These are phyloP conservation scores for Bufotes viridis DNA, from an alignment of 2,797 vertebrate genomes.

Conservation along the genomic window DNA sequence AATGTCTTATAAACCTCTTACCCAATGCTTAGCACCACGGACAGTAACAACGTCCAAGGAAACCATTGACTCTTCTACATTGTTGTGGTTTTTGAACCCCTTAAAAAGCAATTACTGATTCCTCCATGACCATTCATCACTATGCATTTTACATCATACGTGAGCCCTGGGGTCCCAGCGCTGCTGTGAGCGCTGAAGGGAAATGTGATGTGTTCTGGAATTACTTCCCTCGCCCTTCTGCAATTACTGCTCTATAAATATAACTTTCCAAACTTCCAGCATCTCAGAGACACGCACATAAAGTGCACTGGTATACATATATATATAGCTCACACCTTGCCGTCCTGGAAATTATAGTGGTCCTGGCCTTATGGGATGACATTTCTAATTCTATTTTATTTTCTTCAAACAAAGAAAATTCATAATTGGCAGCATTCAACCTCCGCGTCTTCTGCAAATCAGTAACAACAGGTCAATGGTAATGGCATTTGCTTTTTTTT, in stretches of 20 bases:
- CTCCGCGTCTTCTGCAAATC: slow-evolving; percentile 23
- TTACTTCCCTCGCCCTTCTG: slow-evolving; percentile 30
- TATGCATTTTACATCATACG: neutral
- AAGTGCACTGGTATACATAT: neutral
- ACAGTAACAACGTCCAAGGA: neutral
- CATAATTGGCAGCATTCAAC: neutral
- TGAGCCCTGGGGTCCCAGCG: slow-evolving; percentile 10
- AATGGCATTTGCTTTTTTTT: slow-evolving; percentile 8
- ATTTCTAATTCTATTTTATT: slow-evolving; percentile 30
- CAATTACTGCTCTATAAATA: slow-evolving; percentile 43
- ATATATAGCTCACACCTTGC: slow-evolving; percentile 34
- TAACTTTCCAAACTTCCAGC: slow-evolving; percentile 34
- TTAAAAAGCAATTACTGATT: slow-evolving; percentile 10
- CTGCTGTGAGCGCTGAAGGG: slow-evolving; percentile 26
- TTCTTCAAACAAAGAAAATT: neutral
- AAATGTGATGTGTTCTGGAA: slow-evolving; percentile 20
- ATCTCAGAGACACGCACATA: slow-evolving; percentile 35
- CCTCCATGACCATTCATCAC: neutral
- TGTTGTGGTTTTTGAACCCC: slow-evolving; percentile 16
- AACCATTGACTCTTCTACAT: neutral
- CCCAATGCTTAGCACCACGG: slow-evolving; percentile 1
- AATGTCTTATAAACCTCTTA: slow-evolving; percentile 45
- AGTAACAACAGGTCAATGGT: slow-evolving; percentile 34
- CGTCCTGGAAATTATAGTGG: slow-evolving; percentile 19
- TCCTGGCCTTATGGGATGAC: neutral